phyloP scores from a whole-genome alignment of 2,888 invertebrate species.

The Leptarthrus brevirostris region DNA sequence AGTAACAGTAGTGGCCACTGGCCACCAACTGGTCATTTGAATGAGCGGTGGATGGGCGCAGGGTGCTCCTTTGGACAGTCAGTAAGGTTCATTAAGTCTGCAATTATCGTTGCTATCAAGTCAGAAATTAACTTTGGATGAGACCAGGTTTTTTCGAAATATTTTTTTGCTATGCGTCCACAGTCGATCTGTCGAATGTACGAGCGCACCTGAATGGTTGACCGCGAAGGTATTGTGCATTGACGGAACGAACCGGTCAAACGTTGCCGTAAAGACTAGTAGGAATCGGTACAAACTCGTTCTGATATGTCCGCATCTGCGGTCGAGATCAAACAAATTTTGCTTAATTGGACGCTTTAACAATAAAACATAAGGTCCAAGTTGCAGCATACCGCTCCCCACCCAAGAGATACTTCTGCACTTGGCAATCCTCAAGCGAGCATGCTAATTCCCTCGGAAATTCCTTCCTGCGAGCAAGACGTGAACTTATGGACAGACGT shows the following conservation, averaged over 20 bases:
- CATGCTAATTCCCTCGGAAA: conserved; percentile 49
- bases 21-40: conserved; percentile 23
- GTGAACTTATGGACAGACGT: not conserved
- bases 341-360: conserved; percentile 55
- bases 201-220: too few relatives aligned
- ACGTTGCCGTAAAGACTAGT: conserved; percentile 3
- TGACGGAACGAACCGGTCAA: too few relatives aligned
- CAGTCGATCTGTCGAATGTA: too few relatives aligned
- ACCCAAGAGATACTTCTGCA: not conserved
- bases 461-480: not conserved
- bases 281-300: conserved; percentile 19
- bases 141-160: too few relatives aligned
- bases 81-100: conserved; percentile 36
- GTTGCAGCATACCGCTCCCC: not conserved
- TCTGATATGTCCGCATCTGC: conserved; percentile 35
- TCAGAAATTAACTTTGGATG: too few relatives aligned
- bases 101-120: too few relatives aligned
- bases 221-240: too few relatives aligned
- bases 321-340: conserved; percentile 54
- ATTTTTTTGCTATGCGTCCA: too few relatives aligned
- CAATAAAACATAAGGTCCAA: conserved; percentile 51
- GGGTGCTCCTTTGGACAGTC: not conserved
- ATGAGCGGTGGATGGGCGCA: not conserved
- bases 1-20: not conserved
- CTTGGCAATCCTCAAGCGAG: conserved; percentile 3